Conservation (phyloP, 2,888 invertebrate species). For the Thecophora atra region DNA sequence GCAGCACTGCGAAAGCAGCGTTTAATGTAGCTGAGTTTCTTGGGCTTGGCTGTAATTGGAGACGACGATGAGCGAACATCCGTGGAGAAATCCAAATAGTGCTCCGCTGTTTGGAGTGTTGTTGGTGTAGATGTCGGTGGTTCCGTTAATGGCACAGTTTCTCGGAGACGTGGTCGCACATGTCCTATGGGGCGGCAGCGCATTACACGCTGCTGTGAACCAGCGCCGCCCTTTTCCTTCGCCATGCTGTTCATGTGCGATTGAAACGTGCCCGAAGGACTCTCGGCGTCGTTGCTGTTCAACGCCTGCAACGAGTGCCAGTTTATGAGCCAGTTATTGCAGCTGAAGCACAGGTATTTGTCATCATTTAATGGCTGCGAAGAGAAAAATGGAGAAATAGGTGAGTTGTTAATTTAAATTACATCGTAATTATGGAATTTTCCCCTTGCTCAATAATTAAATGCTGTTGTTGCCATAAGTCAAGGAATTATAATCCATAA, state of each 20-base stretch:
- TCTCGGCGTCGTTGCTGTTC: constrained; percentile 63
- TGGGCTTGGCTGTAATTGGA: neutral
- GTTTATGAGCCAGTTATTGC: constrained; percentile 66
- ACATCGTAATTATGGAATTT: neutral
- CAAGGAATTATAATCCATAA: too few species aligned
- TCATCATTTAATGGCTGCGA: constrained; percentile 65
- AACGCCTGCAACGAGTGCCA: constrained; percentile 65
- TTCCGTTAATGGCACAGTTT: neutral
- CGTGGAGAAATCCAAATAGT: neutral
- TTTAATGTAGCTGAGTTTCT: constrained; percentile 18
- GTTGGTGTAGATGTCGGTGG: neutral
- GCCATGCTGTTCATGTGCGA: constrained; percentile 57
- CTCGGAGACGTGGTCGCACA: constrained; percentile 46
- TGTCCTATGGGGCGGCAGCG: constrained; percentile 49
- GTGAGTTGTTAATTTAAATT: neutral
- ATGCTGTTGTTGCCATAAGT: too few species aligned
- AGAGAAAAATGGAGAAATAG: too few species aligned
- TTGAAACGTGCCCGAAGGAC: constrained; percentile 57
- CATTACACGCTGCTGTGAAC: constrained; percentile 21
- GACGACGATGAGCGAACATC: neutral
- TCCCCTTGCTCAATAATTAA: too few species aligned
- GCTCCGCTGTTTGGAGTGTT: neutral
- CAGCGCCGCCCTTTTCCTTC: constrained; percentile 44
- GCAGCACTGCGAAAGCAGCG: constrained; percentile 28
- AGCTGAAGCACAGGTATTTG: constrained; percentile 65